Base-by-base conservation (phyloP, 2,888 invertebrate species). In the Calephelis perditalis region DNA sequence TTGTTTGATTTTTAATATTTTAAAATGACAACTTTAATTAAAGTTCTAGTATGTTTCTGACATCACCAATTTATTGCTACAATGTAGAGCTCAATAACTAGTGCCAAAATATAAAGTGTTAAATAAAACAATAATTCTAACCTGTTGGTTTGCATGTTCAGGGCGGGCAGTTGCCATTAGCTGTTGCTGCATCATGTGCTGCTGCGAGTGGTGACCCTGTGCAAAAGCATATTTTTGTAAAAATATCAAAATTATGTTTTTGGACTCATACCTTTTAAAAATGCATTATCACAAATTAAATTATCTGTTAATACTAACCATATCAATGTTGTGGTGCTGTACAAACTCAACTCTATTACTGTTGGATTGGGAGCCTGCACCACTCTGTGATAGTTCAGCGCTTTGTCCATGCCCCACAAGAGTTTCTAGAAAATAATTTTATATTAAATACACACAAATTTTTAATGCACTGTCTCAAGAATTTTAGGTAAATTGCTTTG, bases 271-370 rank as follows among this genome's bases (percentile, higher is more conserved):
- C 82, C 80, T 85, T 70, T 80, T 87, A 75, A 68, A 75, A 76
- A 74, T 81, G 75, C 69, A 79, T 86, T 83, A 84, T 81, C 84
- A 82, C 79, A 62, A 82, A 77, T 87, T 86, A 26, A 26, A 26
- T 26, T 26, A 26, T 26, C 26, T 3, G 26, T 7, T 40, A 40
- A 40, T 40, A 40, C 40, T 89, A 90, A 90, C 90, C 90, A 90
- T 88, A 86, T 90, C 89, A 82, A 88, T 86, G 84, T 83, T 89
- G 89, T 91, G 91, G 84, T 91, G 90, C 82, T 88, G 87, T 78
- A 91, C 84, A 88, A 90, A 89, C 75, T 89, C 90, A 80, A 91
- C 86, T 85, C 90, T 88, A 68, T 82, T 88, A 84, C 81, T 90
- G 91, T 61, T 86, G 88, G 70, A 91, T 72, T 65, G 90, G 65